Base-by-base conservation (phyloP, 2,888 invertebrate species). In the Bombyx huttoni region DNA sequence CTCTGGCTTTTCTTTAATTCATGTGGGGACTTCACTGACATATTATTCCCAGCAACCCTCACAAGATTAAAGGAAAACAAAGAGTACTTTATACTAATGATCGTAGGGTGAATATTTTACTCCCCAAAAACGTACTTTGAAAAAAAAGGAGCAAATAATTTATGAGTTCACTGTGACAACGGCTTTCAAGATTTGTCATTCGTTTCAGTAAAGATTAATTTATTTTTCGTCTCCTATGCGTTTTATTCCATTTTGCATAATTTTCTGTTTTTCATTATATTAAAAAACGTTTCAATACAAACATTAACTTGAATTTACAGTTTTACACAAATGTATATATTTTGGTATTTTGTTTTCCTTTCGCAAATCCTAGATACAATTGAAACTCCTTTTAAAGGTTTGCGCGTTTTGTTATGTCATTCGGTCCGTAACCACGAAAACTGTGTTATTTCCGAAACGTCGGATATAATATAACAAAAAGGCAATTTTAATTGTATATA, bases 1-100 rank as follows among this genome's bases (percentile, higher is more conserved):
- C 71, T 77, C 62, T 62, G 68, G 66, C 69, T 51, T 66, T 69
- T 67, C 67, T 65, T 63, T 56, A 57, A 81, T 82, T 80, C 74
- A 82, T 77, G 70, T 66, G 61, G 65, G 66, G 70, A 63, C 61
- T 67, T 61, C 62, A 70, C 70, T 75, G 73, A 79, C 77, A 72
- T 74, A 73, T 75, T 73, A 70, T 72, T 75, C 77, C 62, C 70
- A 65, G 64, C 62, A 56, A 66, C 68, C 67, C 65, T 70, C 63
- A 62, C 61, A 60, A 73, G 70, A 75, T 76, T 68, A 74, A 77
- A 75, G 65, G 67, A 68, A 73, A 72, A 72, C 63, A 68, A 67
- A 64, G 60, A 62, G 58, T 58, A 56, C 55, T 58, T 61, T 55
- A 60, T 63, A 59, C 57, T 62, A 58, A 62, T 61, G 50, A 56